A percentile compares a stretch with the other conserved stretches of the same genome.
These are phyloP conservation scores for Drymodes brunneopygia DNA, from an alignment of 2,113 vertebrate species.

Conservation along the genomic window DNA sequence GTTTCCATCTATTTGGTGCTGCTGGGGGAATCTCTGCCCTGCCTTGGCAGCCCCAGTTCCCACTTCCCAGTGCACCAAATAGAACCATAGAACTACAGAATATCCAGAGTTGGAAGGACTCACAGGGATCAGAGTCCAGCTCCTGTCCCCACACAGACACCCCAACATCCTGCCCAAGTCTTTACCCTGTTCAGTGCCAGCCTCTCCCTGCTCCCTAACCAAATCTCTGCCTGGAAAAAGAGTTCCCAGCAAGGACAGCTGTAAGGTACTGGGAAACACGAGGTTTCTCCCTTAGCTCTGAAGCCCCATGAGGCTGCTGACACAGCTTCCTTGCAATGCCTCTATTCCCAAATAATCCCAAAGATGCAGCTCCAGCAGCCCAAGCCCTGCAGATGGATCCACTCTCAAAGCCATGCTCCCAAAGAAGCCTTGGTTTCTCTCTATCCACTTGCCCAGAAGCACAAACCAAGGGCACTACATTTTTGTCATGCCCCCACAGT, in stretches of 20 bases:
- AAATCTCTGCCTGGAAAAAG: background rate
- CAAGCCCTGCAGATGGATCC: background rate
- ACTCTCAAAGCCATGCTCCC: background rate
- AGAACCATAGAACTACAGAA: background rate
- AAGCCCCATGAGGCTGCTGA: background rate
- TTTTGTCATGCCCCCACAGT: background rate
- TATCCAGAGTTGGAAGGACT: background rate
- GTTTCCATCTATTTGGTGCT: background rate
- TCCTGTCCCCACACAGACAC: background rate
- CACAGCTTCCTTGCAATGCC: background rate
- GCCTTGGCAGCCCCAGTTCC: background rate
- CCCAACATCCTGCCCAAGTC: background rate
- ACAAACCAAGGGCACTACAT: background rate
- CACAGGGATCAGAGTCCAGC: background rate
- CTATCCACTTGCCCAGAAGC: background rate
- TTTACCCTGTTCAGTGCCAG: background rate
- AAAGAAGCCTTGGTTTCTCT: background rate
- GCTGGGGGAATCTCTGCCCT: background rate
- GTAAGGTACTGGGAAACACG: background rate
- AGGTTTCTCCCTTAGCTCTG: background rate
- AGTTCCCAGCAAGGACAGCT: background rate
- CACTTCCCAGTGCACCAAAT: accelerated
- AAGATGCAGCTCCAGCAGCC: background rate
- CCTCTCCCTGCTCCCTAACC: background rate
- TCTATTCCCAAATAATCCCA: background rate